Evolutionary conservation across 2,888 invertebrate species (phyloP), one percentile per base, ranked within the genome.

Genomic region (Cataglyphis livida): DNA sequence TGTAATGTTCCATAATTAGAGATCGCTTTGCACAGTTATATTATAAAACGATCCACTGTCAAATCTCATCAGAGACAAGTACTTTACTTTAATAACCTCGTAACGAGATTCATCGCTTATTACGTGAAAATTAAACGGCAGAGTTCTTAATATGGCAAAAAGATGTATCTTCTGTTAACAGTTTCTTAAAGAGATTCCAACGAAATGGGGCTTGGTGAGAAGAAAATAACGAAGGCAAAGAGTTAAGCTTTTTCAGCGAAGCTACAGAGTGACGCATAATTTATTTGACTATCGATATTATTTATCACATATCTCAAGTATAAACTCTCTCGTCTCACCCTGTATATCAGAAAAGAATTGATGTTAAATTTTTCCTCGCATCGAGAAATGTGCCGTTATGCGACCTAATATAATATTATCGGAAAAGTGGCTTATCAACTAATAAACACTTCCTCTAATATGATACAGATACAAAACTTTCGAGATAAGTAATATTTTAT

Each of bases 91-190:
- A 18, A 12, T 32, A 32, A 7, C 35, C 0, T 75, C 18, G 64
- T n/a, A 76, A 75, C 38, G 48, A 82, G 25, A 35, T 75, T 74
- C 71, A 32, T 32, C n/a, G 48, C 21, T 84, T 76, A 87, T 84
- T 82, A 81, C 38, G 64, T 61, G 81, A 82, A 84, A 81, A 82
- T 87, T 81, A 76, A 61, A 7, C 32, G 79, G 62, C 12, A 48
- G 54, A 59, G 38, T 76, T 64, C 59, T 75, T 79, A 86, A 86
- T 85, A 74, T 76, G 70, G 28, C 21, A 65, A 66, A 62, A 75
- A 66, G 28, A 9, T 5, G 18, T 38, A 25, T 41, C 25, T 3
- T 10, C 48, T 65, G 15, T n/a, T 64, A 28, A 28, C 48, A 65
- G 44, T n/a, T 54, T 44, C 59, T 68, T 32, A 64, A 44, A 32